Evolutionary conservation across 2,113 vertebrate genomes (phyloP).

Genomic region (Ptychochromis oligacanthus): DNA sequence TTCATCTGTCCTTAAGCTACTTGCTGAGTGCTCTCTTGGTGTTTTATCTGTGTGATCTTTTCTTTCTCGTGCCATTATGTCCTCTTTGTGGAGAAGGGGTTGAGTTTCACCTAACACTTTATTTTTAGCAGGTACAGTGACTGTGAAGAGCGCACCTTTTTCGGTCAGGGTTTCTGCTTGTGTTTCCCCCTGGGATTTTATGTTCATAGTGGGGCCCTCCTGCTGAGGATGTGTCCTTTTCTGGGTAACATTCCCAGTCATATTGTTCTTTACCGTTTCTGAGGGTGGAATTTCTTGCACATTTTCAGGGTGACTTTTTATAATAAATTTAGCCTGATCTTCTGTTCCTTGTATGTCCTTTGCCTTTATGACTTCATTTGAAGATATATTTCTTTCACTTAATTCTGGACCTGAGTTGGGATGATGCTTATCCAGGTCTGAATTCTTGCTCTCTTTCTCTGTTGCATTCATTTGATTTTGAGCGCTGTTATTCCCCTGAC

Average conservation of each 20-base stretch:
- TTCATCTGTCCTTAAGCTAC: slow-evolving; percentile 10
- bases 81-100: slow-evolving; percentile 37
- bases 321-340: slow-evolving; percentile 16
- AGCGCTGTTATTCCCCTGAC: not conserved
- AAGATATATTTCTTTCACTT: slow-evolving; percentile 14
- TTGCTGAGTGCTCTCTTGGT: slow-evolving; percentile 16
- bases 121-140: slow-evolving; percentile 57
- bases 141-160: slow-evolving; percentile 16
- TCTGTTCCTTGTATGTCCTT: slow-evolving; percentile 18
- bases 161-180: slow-evolving; percentile 30
- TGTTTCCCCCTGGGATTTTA: slow-evolving; percentile 26
- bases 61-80: slow-evolving; percentile 18
- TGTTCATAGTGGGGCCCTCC: slow-evolving; percentile 4
- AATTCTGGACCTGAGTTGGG: slow-evolving; percentile 8
- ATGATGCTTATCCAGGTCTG: slow-evolving; percentile 4
- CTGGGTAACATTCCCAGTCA: not conserved
- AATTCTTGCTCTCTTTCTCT: slow-evolving; percentile 10
- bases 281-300: slow-evolving; percentile 16
- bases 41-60: slow-evolving; percentile 26
- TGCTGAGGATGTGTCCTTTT: slow-evolving; percentile 14
- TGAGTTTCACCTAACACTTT: slow-evolving; percentile 55
- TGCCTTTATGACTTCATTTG: slow-evolving; percentile 9
- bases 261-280: slow-evolving; percentile 14
- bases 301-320: slow-evolving; percentile 12
- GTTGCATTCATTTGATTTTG: not conserved